Base-by-base conservation (phyloP, 2,888 invertebrate species). In the Synanthedon vespiformis region DNA sequence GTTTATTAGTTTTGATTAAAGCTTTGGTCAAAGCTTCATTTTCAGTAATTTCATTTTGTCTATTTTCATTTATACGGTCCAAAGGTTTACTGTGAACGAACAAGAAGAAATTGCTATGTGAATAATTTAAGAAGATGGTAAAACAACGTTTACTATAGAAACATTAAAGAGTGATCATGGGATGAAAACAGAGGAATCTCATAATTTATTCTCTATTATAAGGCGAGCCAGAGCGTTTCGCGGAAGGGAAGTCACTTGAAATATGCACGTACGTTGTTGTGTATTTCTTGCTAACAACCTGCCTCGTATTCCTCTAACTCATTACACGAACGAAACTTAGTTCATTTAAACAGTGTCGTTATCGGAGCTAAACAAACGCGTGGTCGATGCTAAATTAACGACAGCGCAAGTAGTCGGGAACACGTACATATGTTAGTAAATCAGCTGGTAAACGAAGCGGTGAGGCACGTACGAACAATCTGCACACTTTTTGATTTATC, bases 401-500 rank as follows among this genome's bases (percentile, higher is more conserved):
- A 58, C 58, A 62, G 62, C 62, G 62, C 61, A 63, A 61, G 56
- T 54, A 52, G 51, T 49, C 34, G 27, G 41, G 12, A 48, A 48
- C 48, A 54, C 57, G 53, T 63, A 66, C 63, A 61, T 67, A 61
- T 65, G 65, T 63, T 56, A 60, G 61, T 68, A 72, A 70, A 70
- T 72, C 65, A 71, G 55, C 54, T 49, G 54, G 51, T 52, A 51
- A 48, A 50, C 54, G 53, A 53, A 27, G 51, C 58, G 55, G 49
- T 40, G 54, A 54, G 52, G 60, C 70, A 71, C 73, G 71, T 69
- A 65, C 54, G 48, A 55, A 60, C 65, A 66, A 68, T 70, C 65
- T 62, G 63, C 59, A 57, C 61, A 68, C 67, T 72, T 70, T 71
- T 70, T 71, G 74, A 74, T 74, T 69, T 65, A 73, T 67, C 52